Evolutionary conservation across 2,888 invertebrate species (phyloP).

Genomic region (Drosophila sordidula): DNA sequence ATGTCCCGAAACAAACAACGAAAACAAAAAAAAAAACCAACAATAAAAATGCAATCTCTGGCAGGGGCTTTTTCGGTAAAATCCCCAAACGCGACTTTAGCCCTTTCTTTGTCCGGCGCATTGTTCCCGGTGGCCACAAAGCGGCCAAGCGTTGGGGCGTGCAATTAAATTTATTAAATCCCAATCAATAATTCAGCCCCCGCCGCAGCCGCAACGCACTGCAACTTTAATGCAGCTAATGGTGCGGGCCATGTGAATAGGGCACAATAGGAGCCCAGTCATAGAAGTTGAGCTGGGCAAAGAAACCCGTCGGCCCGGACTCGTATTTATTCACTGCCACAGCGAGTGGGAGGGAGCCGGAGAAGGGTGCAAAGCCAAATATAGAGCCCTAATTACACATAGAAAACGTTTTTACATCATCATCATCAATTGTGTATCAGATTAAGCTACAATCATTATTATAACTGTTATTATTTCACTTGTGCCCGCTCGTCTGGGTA

Average conservation of each 20-base stretch:
- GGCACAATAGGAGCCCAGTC: neutral
- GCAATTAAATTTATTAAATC: conserved; percentile 80
- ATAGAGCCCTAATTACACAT: neutral
- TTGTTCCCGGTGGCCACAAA: conserved; percentile 34
- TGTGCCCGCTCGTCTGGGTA: neutral
- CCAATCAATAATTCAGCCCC: conserved; percentile 75
- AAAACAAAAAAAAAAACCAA: conserved; percentile 1
- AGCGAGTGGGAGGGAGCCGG: too few species aligned
- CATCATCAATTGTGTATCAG: neutral
- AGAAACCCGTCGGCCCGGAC: too few species aligned
- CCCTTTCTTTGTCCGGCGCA: conserved; percentile 3
- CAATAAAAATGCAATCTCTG: conserved; percentile 14
- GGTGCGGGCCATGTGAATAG: conserved; percentile 5
- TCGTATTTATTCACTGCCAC: too few species aligned
- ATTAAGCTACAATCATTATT: neutral
- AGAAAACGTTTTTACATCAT: neutral
- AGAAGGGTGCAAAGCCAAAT: neutral
- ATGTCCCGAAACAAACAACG: conserved; percentile 10
- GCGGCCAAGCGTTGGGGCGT: conserved; percentile 28
- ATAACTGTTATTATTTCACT: neutral
- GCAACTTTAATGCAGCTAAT: conserved; percentile 26
- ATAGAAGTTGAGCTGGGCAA: neutral
- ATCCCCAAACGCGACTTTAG: neutral
- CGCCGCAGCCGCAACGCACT: conserved; percentile 20
- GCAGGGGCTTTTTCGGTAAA: conserved; percentile 9